Conservation (phyloP, 2,888 invertebrate species). For the Eumerus sabulonum region DNA sequence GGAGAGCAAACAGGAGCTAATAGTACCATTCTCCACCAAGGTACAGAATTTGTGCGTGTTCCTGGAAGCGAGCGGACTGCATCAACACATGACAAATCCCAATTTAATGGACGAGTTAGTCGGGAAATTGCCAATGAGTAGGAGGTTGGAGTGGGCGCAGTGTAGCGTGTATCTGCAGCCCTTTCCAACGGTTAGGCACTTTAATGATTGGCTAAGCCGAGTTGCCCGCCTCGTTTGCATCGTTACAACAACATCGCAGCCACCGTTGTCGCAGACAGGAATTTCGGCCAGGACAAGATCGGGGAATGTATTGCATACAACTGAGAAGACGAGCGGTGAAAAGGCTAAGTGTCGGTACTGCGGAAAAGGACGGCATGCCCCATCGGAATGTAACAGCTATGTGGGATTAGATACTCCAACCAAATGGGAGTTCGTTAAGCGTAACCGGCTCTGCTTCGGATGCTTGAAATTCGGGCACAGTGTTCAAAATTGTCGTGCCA, state of each 20-base stretch:
- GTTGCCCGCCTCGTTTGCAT: too few relatives aligned
- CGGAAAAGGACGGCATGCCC: neutral
- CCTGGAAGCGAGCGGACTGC: neutral
- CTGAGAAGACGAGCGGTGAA: too few relatives aligned
- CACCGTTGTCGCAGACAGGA: too few relatives aligned
- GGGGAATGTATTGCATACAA: too few relatives aligned
- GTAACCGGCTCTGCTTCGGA: conserved; percentile 16
- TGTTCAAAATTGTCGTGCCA: neutral
- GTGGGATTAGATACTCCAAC: neutral
- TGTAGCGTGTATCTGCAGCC: too few relatives aligned
- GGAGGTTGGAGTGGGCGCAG: neutral
- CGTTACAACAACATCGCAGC: too few relatives aligned
- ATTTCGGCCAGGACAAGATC: too few relatives aligned
- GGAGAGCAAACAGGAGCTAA: too few relatives aligned
- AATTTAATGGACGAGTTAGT: neutral
- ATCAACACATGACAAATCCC: neutral
- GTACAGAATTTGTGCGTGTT: neutral
- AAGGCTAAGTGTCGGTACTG: conserved; percentile 6
- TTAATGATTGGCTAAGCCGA: too few relatives aligned
- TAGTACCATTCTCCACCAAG: too few relatives aligned
- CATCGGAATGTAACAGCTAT: neutral
- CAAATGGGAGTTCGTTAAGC: conserved; percentile 16
- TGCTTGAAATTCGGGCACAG: conserved; percentile 24
- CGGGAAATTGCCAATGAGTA: too few relatives aligned
- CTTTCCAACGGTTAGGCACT: too few relatives aligned